These are phyloP conservation scores for Amyelois transitella DNA, from an alignment of 1,140 invertebrate species.

Conservation along the genomic window DNA sequence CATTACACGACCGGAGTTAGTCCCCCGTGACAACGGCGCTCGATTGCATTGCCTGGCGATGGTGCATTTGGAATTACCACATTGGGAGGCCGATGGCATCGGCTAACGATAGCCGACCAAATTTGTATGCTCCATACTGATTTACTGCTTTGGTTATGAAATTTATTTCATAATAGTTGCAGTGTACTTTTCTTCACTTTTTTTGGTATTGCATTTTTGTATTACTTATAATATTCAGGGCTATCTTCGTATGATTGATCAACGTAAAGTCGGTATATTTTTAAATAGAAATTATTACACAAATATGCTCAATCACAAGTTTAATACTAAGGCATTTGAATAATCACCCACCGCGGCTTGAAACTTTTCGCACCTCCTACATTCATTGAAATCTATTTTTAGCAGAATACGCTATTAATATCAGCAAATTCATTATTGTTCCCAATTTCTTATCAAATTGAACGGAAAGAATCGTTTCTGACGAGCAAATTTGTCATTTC, in stretches of 20 bases:
- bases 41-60: slow-evolving; percentile 32
- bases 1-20: slow-evolving; percentile 27
- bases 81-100: slow-evolving; percentile 2
- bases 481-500: background rate
- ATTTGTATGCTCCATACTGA: slow-evolving; percentile 8
- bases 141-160: background rate
- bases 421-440: background rate
- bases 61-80: slow-evolving; percentile 28
- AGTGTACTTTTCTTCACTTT: too few relatives aligned
- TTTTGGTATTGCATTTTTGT: too few relatives aligned
- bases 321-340: too few relatives aligned
- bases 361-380: too few relatives aligned
- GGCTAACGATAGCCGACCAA: slow-evolving; percentile 23
- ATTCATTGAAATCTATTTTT: background rate
- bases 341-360: too few relatives aligned
- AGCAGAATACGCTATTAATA: background rate
- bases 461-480: background rate
- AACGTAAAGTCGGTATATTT: too few relatives aligned
- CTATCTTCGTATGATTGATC: too few relatives aligned
- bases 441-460: background rate
- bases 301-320: too few relatives aligned
- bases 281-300: too few relatives aligned
- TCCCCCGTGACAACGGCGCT: slow-evolving; percentile 27
- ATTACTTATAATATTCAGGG: too few relatives aligned
- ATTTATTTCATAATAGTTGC: background rate